Evolutionary conservation across 2,797 vertebrate species (phyloP).

Genomic region (Sebastes reedi): DNA sequence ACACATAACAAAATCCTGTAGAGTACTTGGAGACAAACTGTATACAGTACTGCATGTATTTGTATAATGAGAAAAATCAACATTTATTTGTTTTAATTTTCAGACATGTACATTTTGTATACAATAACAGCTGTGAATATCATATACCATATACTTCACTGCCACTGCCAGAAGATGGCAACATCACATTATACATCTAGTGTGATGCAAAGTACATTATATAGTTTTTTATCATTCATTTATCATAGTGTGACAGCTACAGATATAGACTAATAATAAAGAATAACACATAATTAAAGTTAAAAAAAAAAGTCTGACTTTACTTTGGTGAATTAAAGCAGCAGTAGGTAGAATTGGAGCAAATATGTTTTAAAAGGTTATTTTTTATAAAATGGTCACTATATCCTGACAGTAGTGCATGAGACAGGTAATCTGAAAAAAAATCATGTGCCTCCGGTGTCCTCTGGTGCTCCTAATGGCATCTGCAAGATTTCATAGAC

Average conservation of each 20-base stretch:
- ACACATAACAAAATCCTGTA: conserved; percentile 7
- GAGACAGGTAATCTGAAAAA: too few species aligned
- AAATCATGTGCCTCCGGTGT: too few species aligned
- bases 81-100: neutral
- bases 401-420: too few species aligned
- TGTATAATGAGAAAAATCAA: neutral
- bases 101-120: neutral
- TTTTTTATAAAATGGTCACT: too few species aligned
- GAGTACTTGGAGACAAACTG: neutral
- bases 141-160: neutral
- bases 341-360: too few species aligned
- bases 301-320: too few species aligned
- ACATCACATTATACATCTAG: conserved; percentile 18
- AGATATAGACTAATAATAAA: neutral
- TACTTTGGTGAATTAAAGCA: too few species aligned
- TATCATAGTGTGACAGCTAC: neutral
- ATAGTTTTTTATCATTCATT: neutral
- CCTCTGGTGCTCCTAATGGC: too few species aligned
- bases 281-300: neutral
- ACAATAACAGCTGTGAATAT: neutral
- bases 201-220: neutral
- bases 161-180: conserved; percentile 50
- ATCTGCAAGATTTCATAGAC: too few species aligned
- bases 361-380: too few species aligned
- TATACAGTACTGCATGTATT: neutral